phyloP scores from a whole-genome alignment of 2,888 invertebrate species.

The Pyrgus malvae region DNA sequence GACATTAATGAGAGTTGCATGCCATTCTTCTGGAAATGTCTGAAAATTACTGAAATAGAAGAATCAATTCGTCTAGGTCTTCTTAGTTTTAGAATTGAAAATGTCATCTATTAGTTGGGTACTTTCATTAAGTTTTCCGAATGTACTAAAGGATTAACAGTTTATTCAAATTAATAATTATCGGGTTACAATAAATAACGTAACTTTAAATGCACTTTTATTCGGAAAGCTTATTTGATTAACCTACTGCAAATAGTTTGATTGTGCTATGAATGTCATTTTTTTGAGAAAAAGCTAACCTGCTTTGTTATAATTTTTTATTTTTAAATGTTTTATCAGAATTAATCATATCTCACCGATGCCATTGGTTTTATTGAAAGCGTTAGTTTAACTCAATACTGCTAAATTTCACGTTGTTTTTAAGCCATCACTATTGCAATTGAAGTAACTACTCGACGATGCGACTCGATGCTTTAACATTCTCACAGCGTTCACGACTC shows the following conservation, averaged over 20 bases:
- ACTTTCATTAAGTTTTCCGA: constrained; percentile 13
- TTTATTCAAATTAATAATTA: not conserved
- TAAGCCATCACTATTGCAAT: constrained; percentile 18
- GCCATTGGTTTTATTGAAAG: not conserved
- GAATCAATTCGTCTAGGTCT: not conserved
- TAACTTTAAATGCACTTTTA: not conserved
- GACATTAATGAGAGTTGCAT: not conserved
- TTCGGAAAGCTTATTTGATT: constrained; percentile 11
- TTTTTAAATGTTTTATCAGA: constrained; percentile 2
- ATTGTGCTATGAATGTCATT: constrained; percentile 12
- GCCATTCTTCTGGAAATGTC: not conserved
- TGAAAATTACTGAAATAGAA: not conserved
- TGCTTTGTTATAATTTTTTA: constrained; percentile 7
- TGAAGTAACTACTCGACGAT: constrained; percentile 15
- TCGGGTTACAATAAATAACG: not conserved
- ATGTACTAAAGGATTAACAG: not conserved
- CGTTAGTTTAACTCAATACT: not conserved
- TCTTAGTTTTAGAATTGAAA: constrained; percentile 7
- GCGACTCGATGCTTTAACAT: not conserved
- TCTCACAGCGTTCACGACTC: not conserved
- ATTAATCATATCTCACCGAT: constrained; percentile 2
- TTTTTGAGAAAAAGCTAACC: constrained; percentile 10
- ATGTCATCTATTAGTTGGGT: constrained; percentile 17
- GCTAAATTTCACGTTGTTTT: constrained; percentile 1
- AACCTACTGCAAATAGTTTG: not conserved